Percentiles rank a stretch among this genome's conserved stretches.
These are phyloP conservation scores for Alitta virens DNA, from an alignment of 2,888 invertebrate genomes.

Conservation along the genomic window DNA sequence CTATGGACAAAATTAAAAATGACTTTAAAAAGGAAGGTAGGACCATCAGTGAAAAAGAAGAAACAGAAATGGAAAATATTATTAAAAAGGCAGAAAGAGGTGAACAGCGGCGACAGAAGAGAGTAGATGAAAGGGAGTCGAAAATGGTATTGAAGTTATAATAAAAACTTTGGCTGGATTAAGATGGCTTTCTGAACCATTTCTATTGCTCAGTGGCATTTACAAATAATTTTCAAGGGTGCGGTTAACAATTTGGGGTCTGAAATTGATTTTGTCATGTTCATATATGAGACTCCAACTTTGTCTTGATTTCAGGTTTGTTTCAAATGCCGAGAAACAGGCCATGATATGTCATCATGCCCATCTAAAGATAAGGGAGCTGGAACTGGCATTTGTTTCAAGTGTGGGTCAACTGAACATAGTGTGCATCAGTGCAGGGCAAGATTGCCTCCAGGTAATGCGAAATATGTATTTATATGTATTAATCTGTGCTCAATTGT, in stretches of 20 bases:
- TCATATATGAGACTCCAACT: too few relatives aligned
- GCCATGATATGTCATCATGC: conserved; percentile 79
- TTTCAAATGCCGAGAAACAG: conserved; percentile 73
- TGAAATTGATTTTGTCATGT: too few relatives aligned
- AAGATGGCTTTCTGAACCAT: too few relatives aligned
- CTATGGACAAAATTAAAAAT: too few relatives aligned
- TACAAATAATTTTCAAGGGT: too few relatives aligned
- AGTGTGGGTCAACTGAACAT: conserved; percentile 88
- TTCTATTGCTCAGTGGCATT: too few relatives aligned
- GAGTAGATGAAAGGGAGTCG: not conserved
- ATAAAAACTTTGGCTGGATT: too few relatives aligned
- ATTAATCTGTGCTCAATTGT: too few relatives aligned
- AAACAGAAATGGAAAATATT: conserved; percentile 1
- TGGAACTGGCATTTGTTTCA: conserved; percentile 73
- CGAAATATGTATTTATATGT: not conserved
- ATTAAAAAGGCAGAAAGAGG: conserved; percentile 12
- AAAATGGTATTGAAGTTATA: conserved; percentile 21
- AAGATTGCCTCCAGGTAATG: conserved; percentile 39
- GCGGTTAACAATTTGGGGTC: too few relatives aligned
- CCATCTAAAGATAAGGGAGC: conserved; percentile 60
- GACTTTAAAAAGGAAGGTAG: too few relatives aligned
- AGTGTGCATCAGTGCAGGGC: conserved; percentile 52
- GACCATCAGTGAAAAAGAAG: conserved; percentile 3
- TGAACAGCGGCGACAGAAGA: conserved; percentile 5
- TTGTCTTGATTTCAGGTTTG: too few relatives aligned